A percentile compares a stretch with the other conserved stretches of the same genome.
Evolutionary conservation across 37 sponge, comb jelly and placozoan genomes (phyloP).

Genomic region (Corticium candelabrum): DNA sequence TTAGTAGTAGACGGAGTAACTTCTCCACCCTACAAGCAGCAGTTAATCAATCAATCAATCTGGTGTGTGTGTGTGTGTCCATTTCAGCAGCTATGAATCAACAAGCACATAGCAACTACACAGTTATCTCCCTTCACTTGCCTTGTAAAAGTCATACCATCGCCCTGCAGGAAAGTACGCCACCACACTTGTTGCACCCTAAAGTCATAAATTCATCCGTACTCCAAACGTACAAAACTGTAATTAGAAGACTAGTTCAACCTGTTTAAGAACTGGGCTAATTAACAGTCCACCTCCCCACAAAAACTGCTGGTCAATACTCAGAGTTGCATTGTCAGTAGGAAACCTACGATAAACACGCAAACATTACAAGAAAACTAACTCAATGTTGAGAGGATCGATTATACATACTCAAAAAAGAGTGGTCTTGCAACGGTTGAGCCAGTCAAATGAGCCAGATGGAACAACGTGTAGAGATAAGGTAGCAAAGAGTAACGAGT

Average conservation of each 20-base stretch:
- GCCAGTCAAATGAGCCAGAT: conserved; percentile 48
- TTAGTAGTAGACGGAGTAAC: background rate
- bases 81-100: too few relatives aligned
- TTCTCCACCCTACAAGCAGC: background rate
- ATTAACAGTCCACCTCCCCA: conserved; percentile 48
- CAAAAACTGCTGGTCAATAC: conserved; percentile 56
- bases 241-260: background rate
- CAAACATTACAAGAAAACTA: too few relatives aligned
- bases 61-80: background rate
- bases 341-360: background rate
- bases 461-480: conserved; percentile 78
- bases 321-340: background rate
- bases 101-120: too few relatives aligned
- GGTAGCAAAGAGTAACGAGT: conserved; percentile 60
- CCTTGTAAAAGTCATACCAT: background rate
- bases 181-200: background rate
- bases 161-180: background rate
- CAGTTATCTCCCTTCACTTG: too few relatives aligned
- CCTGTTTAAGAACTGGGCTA: conserved; percentile 33
- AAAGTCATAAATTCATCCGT: background rate
- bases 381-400: too few relatives aligned
- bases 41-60: background rate
- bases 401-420: conserved; percentile 67
- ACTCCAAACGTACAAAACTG: background rate
- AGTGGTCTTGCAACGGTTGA: conserved; percentile 61